Conservation (phyloP, 1,140 invertebrate species). For the fruit fly (Drosophila melanogaster) region Release_6_plus_ISO1_MT NC_004354.4:22739001-22739500, state of each 20-base stretch:
- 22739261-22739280: constrained; percentile 51
- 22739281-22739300: constrained; percentile 26
- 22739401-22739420: constrained; percentile 68
- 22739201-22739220: neutral
- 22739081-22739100: neutral
- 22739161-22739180: neutral
- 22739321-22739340: constrained; percentile 82
- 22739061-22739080: neutral
- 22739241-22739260: constrained; percentile 14
- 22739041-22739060: no score
- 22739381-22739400: constrained; percentile 40
- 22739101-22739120: constrained; percentile 37
- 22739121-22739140: constrained; percentile 37
- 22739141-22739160: neutral
- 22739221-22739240: constrained; percentile 16
- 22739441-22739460: constrained; percentile 13
- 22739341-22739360: constrained; percentile 81
- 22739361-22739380: constrained; percentile 68
- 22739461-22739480: constrained; percentile 65
- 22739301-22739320: constrained; percentile 71
- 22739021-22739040: no score
- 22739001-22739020: no score
- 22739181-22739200: neutral
- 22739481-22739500: constrained; percentile 42
- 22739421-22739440: neutral